phyloP scores from a whole-genome alignment of 2,888 invertebrate species.

The Andrena flavipes region DNA sequence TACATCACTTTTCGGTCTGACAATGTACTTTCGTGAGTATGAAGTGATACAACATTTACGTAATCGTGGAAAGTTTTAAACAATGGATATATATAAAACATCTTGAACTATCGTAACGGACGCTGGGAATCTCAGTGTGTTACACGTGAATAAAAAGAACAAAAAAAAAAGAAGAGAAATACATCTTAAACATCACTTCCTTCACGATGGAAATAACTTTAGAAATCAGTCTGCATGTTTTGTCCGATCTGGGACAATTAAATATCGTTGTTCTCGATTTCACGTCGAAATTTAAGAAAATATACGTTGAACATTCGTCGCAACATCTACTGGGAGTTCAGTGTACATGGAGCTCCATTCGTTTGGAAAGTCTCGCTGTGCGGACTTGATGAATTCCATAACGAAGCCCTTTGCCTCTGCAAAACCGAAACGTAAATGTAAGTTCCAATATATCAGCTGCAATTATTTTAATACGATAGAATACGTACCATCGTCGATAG shows the following conservation, averaged over 20 bases:
- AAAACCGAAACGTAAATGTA: conserved; percentile 65
- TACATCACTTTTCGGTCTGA: conserved; percentile 10
- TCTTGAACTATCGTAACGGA: conserved; percentile 21
- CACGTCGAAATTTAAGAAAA: conserved; percentile 49
- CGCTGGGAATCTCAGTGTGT: conserved; percentile 2
- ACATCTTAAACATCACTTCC: background rate
- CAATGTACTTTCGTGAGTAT: conserved; percentile 2
- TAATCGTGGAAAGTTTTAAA: conserved; percentile 6
- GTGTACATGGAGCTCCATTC: conserved; percentile 84
- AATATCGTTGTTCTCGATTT: background rate
- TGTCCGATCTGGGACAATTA: background rate
- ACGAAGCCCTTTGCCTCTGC: conserved; percentile 85
- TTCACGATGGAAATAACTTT: conserved; percentile 21
- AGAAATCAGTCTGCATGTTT: conserved; percentile 18
- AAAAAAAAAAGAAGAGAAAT: conserved; percentile 4
- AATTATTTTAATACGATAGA: background rate
- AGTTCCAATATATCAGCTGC: background rate
- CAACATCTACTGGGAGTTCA: conserved; percentile 64
- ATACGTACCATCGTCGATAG: conserved; percentile 85
- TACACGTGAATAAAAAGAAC: conserved; percentile 25
- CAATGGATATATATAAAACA: conserved; percentile 21
- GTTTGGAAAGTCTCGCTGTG: conserved; percentile 87
- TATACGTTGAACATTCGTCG: conserved; percentile 60
- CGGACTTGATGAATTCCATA: conserved; percentile 86
- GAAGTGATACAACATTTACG: conserved; percentile 3